These are phyloP conservation scores for Caenorhabditis zanzibari DNA, from an alignment of 2,888 invertebrate species.

Conservation along the genomic window DNA sequence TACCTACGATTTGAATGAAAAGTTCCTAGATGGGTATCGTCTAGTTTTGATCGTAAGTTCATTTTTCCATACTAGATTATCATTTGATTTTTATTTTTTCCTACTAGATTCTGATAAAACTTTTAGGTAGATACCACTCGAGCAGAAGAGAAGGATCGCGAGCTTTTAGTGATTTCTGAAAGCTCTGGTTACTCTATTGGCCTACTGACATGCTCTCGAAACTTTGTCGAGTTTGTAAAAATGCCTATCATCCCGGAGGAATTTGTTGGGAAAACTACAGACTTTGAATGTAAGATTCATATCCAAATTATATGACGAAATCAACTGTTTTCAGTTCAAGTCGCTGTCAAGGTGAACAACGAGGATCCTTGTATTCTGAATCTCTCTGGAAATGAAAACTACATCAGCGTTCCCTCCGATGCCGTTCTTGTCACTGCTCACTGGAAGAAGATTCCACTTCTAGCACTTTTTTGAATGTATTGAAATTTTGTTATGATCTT, in stretches of 20 bases:
- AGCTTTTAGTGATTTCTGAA: neutral
- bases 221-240: neutral
- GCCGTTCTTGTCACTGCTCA: neutral
- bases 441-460: neutral
- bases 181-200: neutral
- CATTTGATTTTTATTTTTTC: too few relatives aligned
- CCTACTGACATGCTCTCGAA: neutral
- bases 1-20: neutral
- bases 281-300: too few relatives aligned
- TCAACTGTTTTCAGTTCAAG: neutral
- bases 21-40: neutral
- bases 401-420: neutral
- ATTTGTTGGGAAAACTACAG: too few relatives aligned
- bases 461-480: neutral
- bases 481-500: too few relatives aligned
- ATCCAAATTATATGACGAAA: neutral
- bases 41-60: neutral
- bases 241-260: neutral
- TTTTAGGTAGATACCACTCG: neutral
- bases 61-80: neutral
- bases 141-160: neutral
- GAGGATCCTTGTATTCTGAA: neutral
- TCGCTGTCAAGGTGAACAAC: conserved; percentile 1
- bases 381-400: neutral
- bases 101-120: neutral